phyloP scores from a whole-genome alignment of 2,113 vertebrate genomes.

The Semicossyphus pulcher region DNA sequence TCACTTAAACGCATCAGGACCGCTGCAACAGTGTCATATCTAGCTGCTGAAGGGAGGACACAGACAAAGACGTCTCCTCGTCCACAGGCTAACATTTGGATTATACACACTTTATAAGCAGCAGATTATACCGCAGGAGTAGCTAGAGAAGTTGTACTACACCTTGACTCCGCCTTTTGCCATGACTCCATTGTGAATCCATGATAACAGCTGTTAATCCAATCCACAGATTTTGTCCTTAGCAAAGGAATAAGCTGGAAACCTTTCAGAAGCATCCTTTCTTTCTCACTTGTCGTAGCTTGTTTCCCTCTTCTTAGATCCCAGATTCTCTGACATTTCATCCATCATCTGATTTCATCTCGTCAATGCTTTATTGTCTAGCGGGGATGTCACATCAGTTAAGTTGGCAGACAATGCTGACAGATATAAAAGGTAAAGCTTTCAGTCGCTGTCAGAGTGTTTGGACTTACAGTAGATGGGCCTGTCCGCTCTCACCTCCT shows the following conservation, averaged over 20 bases:
- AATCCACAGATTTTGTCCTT: not conserved
- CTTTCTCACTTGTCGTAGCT: not conserved
- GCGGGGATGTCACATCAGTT: not conserved
- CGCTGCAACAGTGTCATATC: too few relatives aligned
- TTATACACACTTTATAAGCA: too few relatives aligned
- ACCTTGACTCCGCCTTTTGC: not conserved
- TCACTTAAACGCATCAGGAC: too few relatives aligned
- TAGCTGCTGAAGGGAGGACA: too few relatives aligned
- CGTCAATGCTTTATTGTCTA: conserved; percentile 24
- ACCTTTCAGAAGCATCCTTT: not conserved
- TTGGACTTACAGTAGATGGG: conserved; percentile 27
- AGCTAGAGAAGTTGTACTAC: not conserved
- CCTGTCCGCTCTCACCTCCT: conserved; percentile 38
- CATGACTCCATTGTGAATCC: not conserved
- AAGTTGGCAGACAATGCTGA: conserved; percentile 19
- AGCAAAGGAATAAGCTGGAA: not conserved
- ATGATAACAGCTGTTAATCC: not conserved
- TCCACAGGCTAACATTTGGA: too few relatives aligned
- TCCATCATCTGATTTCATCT: conserved; percentile 4
- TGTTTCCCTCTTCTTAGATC: not conserved
- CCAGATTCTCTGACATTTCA: conserved; percentile 1
- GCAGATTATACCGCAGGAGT: too few relatives aligned
- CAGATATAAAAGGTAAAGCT: conserved; percentile 34
- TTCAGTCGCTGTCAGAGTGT: conserved; percentile 38
- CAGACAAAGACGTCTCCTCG: too few relatives aligned